Percentiles rank a stretch among this genome's conserved stretches.
Conservation (phyloP, 2,888 invertebrate genomes). For the Rotaria magnacalcarata region DNA sequence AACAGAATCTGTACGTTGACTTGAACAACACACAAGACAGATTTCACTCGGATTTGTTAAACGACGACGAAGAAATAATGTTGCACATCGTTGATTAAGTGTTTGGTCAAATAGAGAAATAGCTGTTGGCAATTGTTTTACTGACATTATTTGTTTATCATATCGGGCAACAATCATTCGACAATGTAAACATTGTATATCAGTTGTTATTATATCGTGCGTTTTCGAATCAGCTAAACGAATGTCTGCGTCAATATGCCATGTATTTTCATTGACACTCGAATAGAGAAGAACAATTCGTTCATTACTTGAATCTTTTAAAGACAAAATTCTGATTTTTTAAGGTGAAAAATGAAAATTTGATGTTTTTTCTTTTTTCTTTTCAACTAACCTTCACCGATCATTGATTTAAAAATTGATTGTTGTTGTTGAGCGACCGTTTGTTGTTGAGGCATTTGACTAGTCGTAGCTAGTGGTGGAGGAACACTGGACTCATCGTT, state of each 20-base stretch:
- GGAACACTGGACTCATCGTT: background rate
- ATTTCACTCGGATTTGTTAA: background rate
- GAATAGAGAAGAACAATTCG: background rate
- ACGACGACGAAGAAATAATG: background rate
- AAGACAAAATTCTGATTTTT: background rate
- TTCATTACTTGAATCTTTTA: background rate
- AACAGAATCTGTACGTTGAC: background rate
- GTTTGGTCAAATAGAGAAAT: background rate
- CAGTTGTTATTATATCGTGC: background rate
- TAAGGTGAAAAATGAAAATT: background rate
- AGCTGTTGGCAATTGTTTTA: background rate
- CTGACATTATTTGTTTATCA: slow-evolving; percentile 8
- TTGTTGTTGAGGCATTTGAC: background rate
- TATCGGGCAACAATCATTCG: background rate
- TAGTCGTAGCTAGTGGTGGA: background rate
- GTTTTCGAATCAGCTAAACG: background rate
- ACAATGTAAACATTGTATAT: background rate
- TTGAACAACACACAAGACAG: slow-evolving; percentile 13
- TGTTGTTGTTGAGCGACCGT: background rate
- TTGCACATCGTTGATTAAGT: background rate
- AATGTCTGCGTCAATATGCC: background rate
- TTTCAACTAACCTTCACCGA: background rate
- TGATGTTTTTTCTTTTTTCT: background rate
- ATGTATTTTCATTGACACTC: background rate
- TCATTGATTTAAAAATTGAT: background rate